Evolutionary conservation across 2,113 vertebrate genomes (phyloP).

Genomic region (Spilogale gracilis): DNA sequence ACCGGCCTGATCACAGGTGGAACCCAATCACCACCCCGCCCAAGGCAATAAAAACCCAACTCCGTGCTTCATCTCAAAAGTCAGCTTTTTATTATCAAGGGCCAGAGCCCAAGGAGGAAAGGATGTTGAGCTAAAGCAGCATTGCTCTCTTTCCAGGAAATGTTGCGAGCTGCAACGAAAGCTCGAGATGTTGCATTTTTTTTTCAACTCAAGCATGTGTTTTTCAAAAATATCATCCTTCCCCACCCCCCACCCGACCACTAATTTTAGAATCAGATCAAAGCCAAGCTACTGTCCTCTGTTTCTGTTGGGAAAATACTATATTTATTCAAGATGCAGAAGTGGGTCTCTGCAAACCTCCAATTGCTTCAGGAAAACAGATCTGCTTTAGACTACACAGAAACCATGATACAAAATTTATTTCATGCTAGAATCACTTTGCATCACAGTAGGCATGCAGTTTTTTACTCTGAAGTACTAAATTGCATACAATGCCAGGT

Average conservation of each 20-base stretch:
- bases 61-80: conserved; percentile 89
- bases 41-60: conserved; percentile 87
- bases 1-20: neutral
- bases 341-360: conserved; percentile 88
- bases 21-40: conserved; percentile 51
- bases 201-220: conserved; percentile 86
- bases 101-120: conserved; percentile 67
- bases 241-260: conserved; percentile 83
- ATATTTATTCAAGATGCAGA: conserved; percentile 89
- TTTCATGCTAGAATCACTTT: conserved; percentile 99
- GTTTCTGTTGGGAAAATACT: conserved; percentile 89
- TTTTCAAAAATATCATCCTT: conserved; percentile 88
- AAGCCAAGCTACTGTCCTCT: conserved; percentile 89
- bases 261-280: conserved; percentile 90
- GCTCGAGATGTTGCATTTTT: conserved; percentile 84
- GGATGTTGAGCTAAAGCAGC: conserved; percentile 78
- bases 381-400: conserved; percentile 91
- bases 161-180: conserved; percentile 85
- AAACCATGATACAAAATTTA: conserved; percentile 98
- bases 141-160: conserved; percentile 86
- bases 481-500: conserved; percentile 90
- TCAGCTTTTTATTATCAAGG: conserved; percentile 89
- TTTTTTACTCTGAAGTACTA: conserved; percentile 94
- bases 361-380: conserved; percentile 88
- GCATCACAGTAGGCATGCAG: conserved; percentile 99